Base-by-base conservation (phyloP, 2,797 vertebrate species). In the Graptemys geographica region DNA sequence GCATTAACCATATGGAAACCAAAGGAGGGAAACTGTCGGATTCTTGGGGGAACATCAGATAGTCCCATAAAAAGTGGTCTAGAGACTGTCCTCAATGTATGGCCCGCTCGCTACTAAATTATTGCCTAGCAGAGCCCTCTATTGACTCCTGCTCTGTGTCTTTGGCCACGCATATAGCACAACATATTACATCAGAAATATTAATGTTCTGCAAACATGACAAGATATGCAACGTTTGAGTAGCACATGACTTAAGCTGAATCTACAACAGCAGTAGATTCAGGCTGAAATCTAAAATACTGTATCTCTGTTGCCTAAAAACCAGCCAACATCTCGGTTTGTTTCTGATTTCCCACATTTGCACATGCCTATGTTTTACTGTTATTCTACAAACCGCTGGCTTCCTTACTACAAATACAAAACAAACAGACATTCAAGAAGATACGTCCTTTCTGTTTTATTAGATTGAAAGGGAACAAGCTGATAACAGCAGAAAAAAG, bases 341-440 rank as follows among this genome's bases (percentile, higher is more conserved):
- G 82, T 79, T 95, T 94, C 93, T 51, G 90, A 93, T 94, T 86
- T 69, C 65, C 78, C 31, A 83, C 18, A n/a, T 93, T 92, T 62
- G 87, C 86, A 1, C 18, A 25, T 83, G 53, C 80, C 69, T 44
- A 44, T 80, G 51, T 80, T 94, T 94, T 94, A 59, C 90, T 87
- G 83, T 95, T 94, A 78, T 94, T 92, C 94, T 89, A 28, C 52
- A 88, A 95, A 91, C 49, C 59, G 51, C n/a, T 84, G 41, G 83
- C 95, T 94, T 93, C 96, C 4, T 27, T 65, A 87, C 92, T 83
- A 87, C 91, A 96, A 97, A 97, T 92, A 95, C 96, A 97, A 98
- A 98, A 97, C 95, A 97, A 97, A 97, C 94, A 95, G 93, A 91
- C 94, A 95, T 95, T 97, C 96, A 92, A 96, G 96, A 96, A 97